Evolutionary conservation across 1,140 invertebrate genomes (phyloP).

Genomic region (Drosophila takahashii): DNA sequence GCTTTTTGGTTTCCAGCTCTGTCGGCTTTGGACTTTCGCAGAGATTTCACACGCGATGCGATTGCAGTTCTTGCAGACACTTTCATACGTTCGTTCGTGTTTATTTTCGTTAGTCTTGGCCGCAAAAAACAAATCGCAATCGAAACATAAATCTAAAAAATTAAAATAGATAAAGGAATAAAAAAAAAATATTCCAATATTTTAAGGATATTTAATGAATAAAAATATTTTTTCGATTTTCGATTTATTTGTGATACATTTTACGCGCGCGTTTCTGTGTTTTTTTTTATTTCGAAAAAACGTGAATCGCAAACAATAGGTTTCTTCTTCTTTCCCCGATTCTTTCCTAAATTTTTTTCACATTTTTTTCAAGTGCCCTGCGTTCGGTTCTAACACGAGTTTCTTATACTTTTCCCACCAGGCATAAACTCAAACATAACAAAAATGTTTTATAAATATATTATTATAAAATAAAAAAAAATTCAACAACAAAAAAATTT

Average conservation of each 20-base stretch:
- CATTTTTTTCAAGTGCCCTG: slow-evolving; percentile 36
- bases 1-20: slow-evolving; percentile 71
- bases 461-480: slow-evolving; percentile 46
- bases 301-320: not conserved
- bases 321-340: not conserved
- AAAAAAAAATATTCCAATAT: not conserved
- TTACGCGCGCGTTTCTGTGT: not conserved
- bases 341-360: slow-evolving; percentile 13
- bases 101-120: slow-evolving; percentile 62
- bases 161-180: not conserved
- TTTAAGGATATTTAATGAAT: not conserved
- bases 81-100: slow-evolving; percentile 84
- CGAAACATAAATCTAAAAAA: not conserved
- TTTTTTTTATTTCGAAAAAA: not conserved
- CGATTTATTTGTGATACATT: not conserved
- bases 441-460: slow-evolving; percentile 76
- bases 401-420: slow-evolving; percentile 36
- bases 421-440: slow-evolving; percentile 73
- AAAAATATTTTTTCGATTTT: not conserved
- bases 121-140: slow-evolving; percentile 2
- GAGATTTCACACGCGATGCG: slow-evolving; percentile 84
- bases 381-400: slow-evolving; percentile 33
- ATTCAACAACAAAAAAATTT: slow-evolving; percentile 13
- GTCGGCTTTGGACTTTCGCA: slow-evolving; percentile 83
- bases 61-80: slow-evolving; percentile 85